Base-by-base conservation (phyloP, 2,113 vertebrate species). In the Micronycteris hirsuta region DNA sequence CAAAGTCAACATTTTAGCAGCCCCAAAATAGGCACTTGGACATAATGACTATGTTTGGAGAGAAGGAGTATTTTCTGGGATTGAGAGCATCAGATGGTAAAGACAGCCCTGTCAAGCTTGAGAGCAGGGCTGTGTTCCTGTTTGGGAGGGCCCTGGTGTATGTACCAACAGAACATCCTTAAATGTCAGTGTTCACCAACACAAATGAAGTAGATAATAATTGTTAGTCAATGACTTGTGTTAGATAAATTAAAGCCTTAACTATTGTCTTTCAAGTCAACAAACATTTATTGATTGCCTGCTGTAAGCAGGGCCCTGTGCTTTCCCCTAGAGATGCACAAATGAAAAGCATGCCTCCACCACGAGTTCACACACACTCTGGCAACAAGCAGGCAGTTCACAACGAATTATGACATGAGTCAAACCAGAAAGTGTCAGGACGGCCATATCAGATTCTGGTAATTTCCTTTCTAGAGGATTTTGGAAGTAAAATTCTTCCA, bases 211-310 rank as follows among this genome's bases (percentile, higher is more conserved):
- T 97, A 97, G 96, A 97, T 97, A 96, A 97, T 97, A 94, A 96
- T 65, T 95, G 94, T 97, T 96, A 97, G 86, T 91, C 94, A 90
- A 47, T 86, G 88, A 71, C 85, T 96, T 82, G 91, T 96, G 91
- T 97, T 97, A 97, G 95, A 96, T 93, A 97, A 97, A 97, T 97
- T 97, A 97, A 89, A 97, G 95, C 89, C 88, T 97, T 96, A 71
- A 71, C 89, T 81, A 94, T 97, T 96, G 95, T 97, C 97, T 97
- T 96, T 96, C 86, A 96, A 93, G 89, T 97, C 97, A 97, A 97
- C 95, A 97, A 97, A 97, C 96, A 93, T 80, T 94, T 93, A 86
- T 93, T 68, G 89, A 96, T 80, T 92, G 89, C 67, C 49, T 86
- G 58, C 74, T 89, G 47, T 92, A 61, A 86, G 81, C 74, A 76